Conservation (phyloP, 1,140 invertebrate species). For the Chymomyza costata region DNA sequence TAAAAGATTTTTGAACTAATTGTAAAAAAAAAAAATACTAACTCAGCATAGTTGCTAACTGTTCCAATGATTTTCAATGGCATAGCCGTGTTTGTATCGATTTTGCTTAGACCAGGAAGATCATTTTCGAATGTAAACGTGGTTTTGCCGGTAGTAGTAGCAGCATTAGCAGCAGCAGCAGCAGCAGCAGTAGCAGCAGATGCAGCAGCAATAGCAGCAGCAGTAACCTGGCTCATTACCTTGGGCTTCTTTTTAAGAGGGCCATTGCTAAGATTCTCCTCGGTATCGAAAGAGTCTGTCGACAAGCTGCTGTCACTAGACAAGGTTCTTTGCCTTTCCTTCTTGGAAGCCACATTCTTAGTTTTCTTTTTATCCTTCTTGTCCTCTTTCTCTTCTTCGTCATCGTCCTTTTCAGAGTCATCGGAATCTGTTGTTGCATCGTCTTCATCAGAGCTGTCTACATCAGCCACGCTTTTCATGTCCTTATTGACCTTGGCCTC, state of each 20-base stretch:
- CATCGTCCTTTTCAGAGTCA: constrained; percentile 77
- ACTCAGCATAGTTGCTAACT: constrained; percentile 40
- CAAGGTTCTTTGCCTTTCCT: constrained; percentile 77
- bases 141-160: constrained; percentile 78
- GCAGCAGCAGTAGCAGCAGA: no score
- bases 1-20: constrained; percentile 1
- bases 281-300: constrained; percentile 82
- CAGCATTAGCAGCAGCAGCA: constrained; percentile 53
- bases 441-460: constrained; percentile 89
- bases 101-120: constrained; percentile 74
- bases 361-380: constrained; percentile 79
- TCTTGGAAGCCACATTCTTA: constrained; percentile 78
- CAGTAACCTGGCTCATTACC: no score
- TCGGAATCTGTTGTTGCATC: constrained; percentile 82
- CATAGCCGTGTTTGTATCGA: constrained; percentile 72
- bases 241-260: constrained; percentile 61
- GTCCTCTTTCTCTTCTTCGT: constrained; percentile 77
- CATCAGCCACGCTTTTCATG: constrained; percentile 89
- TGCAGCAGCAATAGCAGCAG: no score
- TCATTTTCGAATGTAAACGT: constrained; percentile 77
- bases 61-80: constrained; percentile 37
- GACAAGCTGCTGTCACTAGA: constrained; percentile 76
- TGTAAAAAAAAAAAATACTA: constrained; percentile 5
- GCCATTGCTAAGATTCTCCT: constrained; percentile 66
- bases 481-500: constrained; percentile 83